phyloP scores from a whole-genome alignment of 2,888 invertebrate genomes.

The Cosmia trapezina region DNA sequence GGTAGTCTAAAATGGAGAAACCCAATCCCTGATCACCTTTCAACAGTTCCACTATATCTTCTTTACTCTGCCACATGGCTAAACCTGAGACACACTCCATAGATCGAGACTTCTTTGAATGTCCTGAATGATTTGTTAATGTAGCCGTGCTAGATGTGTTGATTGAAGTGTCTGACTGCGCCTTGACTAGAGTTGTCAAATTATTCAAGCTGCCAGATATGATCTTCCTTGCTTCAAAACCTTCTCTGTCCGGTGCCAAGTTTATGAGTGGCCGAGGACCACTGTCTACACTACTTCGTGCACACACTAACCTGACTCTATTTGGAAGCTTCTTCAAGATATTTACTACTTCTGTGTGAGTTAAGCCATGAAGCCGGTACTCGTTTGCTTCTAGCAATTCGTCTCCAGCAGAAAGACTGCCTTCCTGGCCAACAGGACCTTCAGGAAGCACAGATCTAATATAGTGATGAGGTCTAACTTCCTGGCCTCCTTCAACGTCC shows the following conservation, averaged over 20 bases:
- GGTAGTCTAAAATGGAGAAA: conserved; percentile 99
- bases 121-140: conserved; percentile 92
- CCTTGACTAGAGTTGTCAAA: conserved; percentile 95
- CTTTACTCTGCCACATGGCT: conserved; percentile 99
- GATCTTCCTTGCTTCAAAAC: conserved; percentile 95
- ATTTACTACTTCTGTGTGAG: conserved; percentile 98
- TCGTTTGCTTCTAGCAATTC: conserved; percentile 99
- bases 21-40: conserved; percentile 99
- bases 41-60: conserved; percentile 96
- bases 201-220: conserved; percentile 97
- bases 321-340: conserved; percentile 98
- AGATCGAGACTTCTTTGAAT: conserved; percentile 95
- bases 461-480: conserved; percentile 99
- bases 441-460: conserved; percentile 98
- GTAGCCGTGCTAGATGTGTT: conserved; percentile 96
- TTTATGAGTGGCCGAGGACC: conserved; percentile 93
- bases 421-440: conserved; percentile 98
- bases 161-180: conserved; percentile 98
- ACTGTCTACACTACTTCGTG: conserved; percentile 92
- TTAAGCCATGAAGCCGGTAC: conserved; percentile 96
- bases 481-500: conserved; percentile 98
- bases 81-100: conserved; percentile 98
- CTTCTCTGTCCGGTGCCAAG: conserved; percentile 94
- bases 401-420: conserved; percentile 97
- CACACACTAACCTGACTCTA: conserved; percentile 97